These are phyloP conservation scores for Octodon degus DNA, from an alignment of 2,113 vertebrate genomes.

Conservation along the genomic window DNA sequence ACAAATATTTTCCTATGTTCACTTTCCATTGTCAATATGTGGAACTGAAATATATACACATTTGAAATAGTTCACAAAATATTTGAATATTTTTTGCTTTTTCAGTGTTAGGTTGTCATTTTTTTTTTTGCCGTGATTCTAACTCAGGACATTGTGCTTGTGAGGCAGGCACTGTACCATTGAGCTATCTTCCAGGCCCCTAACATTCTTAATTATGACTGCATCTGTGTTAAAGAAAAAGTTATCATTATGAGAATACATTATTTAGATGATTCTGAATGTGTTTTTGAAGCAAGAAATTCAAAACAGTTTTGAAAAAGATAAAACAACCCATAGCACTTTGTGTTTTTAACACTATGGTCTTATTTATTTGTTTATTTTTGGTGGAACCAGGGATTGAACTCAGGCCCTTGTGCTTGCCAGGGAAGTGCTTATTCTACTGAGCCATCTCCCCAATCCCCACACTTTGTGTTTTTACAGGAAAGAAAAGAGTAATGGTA, in stretches of 20 bases:
- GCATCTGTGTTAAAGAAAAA: not conserved
- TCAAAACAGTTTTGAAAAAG: not conserved
- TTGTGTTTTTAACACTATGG: not conserved
- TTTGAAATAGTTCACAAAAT: not conserved
- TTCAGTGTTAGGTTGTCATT: not conserved
- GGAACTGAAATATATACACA: not conserved
- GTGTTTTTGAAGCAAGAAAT: not conserved
- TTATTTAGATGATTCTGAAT: not conserved
- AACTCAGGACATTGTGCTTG: too few species aligned
- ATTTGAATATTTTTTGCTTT: constrained; percentile 18
- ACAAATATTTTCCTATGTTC: not conserved
- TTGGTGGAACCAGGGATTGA: too few species aligned
- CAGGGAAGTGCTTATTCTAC: too few species aligned
- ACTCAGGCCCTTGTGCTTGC: too few species aligned
- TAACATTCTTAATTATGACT: not conserved
- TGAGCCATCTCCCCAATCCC: too few species aligned
- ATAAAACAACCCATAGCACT: not conserved
- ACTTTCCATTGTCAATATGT: not conserved
- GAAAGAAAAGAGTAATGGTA: not conserved
- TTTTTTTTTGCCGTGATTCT: too few species aligned
- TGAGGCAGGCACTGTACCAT: too few species aligned
- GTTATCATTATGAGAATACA: not conserved
- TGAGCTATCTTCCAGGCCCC: too few species aligned
- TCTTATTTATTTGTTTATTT: too few species aligned
- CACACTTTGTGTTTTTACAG: not conserved